These are phyloP conservation scores for Cairina moschata DNA, from an alignment of 2,113 vertebrate genomes.

Conservation along the genomic window DNA sequence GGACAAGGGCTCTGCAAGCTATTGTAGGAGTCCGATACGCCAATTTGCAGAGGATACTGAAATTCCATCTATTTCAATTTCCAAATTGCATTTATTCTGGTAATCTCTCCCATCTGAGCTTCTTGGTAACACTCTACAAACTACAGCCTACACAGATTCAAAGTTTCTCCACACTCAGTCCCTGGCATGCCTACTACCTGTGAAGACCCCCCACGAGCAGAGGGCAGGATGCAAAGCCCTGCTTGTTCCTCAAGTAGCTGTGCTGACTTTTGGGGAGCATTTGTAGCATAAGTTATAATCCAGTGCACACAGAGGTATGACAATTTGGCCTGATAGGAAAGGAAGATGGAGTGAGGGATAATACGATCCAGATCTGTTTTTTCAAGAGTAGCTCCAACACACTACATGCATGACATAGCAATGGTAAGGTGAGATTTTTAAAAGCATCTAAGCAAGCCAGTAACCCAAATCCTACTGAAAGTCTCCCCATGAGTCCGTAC, in stretches of 20 bases:
- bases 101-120: not conserved
- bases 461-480: not conserved
- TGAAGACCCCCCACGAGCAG: not conserved
- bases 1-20: not conserved
- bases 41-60: not conserved
- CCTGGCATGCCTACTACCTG: not conserved
- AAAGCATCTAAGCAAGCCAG: not conserved
- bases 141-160: not conserved
- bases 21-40: not conserved
- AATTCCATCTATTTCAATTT: not conserved
- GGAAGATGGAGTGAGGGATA: not conserved
- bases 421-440: not conserved
- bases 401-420: not conserved
- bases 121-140: not conserved
- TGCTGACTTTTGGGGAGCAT: not conserved
- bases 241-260: not conserved
- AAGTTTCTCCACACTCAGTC: not conserved
- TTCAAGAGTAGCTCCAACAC: not conserved
- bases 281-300: not conserved
- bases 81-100: not conserved
- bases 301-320: not conserved
- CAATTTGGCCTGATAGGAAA: not conserved
- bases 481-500: not conserved
- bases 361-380: not conserved
- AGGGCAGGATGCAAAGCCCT: not conserved